Conservation (phyloP, 1,140 invertebrate genomes). For the Lepidurus arcticus region DNA sequence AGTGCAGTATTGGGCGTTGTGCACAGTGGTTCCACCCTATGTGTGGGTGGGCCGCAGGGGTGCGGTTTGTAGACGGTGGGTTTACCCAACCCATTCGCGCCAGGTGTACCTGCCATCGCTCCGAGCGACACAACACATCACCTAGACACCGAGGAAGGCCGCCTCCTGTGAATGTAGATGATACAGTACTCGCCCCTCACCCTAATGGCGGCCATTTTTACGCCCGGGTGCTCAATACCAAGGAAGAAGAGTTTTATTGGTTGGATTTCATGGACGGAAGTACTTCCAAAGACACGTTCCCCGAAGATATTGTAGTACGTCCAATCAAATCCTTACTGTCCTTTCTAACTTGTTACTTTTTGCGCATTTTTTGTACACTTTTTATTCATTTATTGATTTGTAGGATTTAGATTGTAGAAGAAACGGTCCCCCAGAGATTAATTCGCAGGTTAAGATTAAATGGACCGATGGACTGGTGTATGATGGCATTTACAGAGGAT, state of each 20-base stretch:
- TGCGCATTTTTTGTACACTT: conserved; percentile 29
- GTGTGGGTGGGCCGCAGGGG: conserved; percentile 48
- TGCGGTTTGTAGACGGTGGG: conserved; percentile 40
- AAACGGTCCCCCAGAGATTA: conserved; percentile 46
- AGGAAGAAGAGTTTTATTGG: conserved; percentile 51
- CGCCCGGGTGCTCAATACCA: conserved; percentile 49
- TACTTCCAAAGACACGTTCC: conserved; percentile 55
- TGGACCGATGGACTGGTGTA: conserved; percentile 58
- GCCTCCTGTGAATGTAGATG: conserved; percentile 43
- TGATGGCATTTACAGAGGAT: conserved; percentile 53
- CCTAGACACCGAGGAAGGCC: neutral
- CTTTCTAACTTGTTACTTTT: neutral
- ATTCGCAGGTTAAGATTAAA: conserved; percentile 49
- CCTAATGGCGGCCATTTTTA: conserved; percentile 58
- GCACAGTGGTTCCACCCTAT: conserved; percentile 49
- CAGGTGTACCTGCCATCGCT: conserved; percentile 8
- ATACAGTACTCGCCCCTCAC: conserved; percentile 57
- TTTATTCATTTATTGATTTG: conserved; percentile 29
- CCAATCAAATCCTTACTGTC: neutral
- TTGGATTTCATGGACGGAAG: conserved; percentile 61
- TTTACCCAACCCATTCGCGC: neutral
- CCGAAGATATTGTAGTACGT: conserved; percentile 50
- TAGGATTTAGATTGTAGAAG: conserved; percentile 37
- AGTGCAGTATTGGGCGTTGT: conserved; percentile 47
- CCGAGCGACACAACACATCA: neutral